A percentile compares a stretch with the other conserved stretches of the same genome.
phyloP scores from a whole-genome alignment of 2,797 vertebrate genomes.

The Cirrhinus molitorella region DNA sequence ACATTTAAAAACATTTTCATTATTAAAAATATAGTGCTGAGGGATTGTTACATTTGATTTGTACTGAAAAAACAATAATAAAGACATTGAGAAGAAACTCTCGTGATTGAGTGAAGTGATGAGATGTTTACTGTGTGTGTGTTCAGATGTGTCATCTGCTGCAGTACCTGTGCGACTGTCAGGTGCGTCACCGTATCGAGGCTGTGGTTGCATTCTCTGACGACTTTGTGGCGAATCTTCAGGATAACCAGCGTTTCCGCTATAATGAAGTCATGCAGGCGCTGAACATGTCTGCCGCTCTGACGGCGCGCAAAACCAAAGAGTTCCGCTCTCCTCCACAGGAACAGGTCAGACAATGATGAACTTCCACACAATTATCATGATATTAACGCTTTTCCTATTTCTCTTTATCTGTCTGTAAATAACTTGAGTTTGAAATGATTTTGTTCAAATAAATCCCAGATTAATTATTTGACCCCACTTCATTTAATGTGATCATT shows the following conservation, averaged over 20 bases:
- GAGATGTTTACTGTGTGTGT: background rate
- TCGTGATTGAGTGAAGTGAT: no score
- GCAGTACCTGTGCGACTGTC: constrained; percentile 95
- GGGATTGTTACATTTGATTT: background rate
- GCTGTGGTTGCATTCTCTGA: constrained; percentile 96
- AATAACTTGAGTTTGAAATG: background rate
- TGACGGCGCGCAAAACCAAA: constrained; percentile 95
- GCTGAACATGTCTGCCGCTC: constrained; percentile 95
- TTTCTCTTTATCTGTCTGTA: background rate
- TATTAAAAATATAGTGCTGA: no score
- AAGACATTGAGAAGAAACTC: background rate
- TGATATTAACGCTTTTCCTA: background rate
- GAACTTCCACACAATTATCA: no score
- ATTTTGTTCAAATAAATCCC: background rate
- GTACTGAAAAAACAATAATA: background rate
- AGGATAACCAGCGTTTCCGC: constrained; percentile 94
- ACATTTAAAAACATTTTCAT: no score
- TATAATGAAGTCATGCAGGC: constrained; percentile 98
- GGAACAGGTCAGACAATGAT: constrained; percentile 85
- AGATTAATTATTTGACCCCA: background rate
- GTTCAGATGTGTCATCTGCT: constrained; percentile 93
- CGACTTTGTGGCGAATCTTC: constrained; percentile 93
- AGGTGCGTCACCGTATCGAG: constrained; percentile 94
- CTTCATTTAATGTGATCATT: background rate
- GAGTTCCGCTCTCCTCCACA: constrained; percentile 96